phyloP scores from a whole-genome alignment of 2,888 invertebrate species.

The Anoplius nigerrimus region DNA sequence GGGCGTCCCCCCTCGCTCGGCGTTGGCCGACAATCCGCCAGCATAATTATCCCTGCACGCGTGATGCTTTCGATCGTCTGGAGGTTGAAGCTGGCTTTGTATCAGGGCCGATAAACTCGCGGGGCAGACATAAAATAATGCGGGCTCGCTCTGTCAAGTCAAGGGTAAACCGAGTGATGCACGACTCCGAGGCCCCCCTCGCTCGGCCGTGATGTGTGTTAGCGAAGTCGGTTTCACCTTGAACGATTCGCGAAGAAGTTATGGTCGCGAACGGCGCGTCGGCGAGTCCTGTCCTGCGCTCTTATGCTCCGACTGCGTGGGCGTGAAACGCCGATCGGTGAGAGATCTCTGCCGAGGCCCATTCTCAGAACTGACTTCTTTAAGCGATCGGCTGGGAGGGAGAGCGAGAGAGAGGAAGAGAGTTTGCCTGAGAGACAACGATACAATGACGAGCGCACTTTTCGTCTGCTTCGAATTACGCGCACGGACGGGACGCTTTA shows the following conservation, averaged over 20 bases:
- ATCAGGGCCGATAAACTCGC: conserved; percentile 34
- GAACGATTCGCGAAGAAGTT: conserved; percentile 50
- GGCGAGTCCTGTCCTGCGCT: conserved; percentile 18
- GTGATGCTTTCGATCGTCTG: not conserved
- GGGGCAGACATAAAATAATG: conserved; percentile 44
- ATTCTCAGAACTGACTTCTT: conserved; percentile 27
- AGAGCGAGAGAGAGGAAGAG: not conserved
- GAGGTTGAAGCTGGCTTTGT: not conserved
- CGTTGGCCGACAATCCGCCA: no score
- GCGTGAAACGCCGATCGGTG: conserved; percentile 49
- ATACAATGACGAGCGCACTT: no score
- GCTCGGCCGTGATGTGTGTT: conserved; percentile 23
- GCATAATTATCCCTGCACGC: no score
- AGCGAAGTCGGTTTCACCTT: conserved; percentile 53
- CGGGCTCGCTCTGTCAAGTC: conserved; percentile 46
- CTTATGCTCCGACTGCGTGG: conserved; percentile 38
- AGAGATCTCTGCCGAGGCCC: conserved; percentile 50
- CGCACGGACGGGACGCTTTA: no score
- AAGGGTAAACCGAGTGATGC: conserved; percentile 53
- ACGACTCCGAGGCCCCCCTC: conserved; percentile 43
- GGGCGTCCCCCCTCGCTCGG: no score
- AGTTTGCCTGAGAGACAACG: no score
- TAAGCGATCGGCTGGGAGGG: conserved; percentile 1
- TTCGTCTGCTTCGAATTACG: no score
- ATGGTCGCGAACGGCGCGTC: conserved; percentile 53